Evolutionary conservation across 2,797 vertebrate genomes (phyloP).

Genomic region (Lemur catta): DNA sequence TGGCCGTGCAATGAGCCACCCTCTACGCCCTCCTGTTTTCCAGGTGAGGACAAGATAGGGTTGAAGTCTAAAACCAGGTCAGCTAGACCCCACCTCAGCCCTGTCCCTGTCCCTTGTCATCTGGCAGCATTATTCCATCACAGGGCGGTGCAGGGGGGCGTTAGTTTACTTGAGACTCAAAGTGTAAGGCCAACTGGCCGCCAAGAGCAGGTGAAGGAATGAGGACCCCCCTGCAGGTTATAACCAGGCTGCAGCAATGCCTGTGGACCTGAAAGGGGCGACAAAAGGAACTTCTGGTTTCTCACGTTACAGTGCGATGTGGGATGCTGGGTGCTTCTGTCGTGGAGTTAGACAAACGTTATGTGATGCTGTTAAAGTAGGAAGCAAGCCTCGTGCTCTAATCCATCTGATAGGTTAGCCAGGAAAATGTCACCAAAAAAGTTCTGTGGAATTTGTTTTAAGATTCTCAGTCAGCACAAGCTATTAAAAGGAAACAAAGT

Average conservation of each 20-base stretch:
- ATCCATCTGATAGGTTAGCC: background rate
- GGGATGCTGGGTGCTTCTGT: background rate
- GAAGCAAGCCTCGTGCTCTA: background rate
- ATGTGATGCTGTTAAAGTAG: background rate
- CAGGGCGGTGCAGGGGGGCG: background rate
- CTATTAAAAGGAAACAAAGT: slow-evolving; percentile 55
- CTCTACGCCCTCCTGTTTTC: background rate
- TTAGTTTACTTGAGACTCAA: slow-evolving; percentile 13
- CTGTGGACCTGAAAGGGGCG: background rate
- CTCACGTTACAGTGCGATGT: background rate
- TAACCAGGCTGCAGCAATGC: background rate
- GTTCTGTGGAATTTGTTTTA: background rate
- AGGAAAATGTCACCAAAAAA: slow-evolving; percentile 23
- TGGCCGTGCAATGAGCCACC: background rate
- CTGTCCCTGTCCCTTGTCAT: background rate
- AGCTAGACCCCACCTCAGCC: background rate
- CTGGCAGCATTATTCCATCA: background rate
- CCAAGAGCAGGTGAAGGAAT: background rate
- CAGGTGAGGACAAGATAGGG: background rate
- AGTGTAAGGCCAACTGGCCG: background rate
- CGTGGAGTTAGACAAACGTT: background rate
- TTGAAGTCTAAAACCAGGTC: background rate
- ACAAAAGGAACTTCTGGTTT: background rate
- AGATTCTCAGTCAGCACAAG: slow-evolving; percentile 33
- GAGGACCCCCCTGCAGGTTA: background rate